Evolutionary conservation across 2,797 vertebrate genomes (phyloP).

Genomic region (Danio jaintianensis): DNA sequence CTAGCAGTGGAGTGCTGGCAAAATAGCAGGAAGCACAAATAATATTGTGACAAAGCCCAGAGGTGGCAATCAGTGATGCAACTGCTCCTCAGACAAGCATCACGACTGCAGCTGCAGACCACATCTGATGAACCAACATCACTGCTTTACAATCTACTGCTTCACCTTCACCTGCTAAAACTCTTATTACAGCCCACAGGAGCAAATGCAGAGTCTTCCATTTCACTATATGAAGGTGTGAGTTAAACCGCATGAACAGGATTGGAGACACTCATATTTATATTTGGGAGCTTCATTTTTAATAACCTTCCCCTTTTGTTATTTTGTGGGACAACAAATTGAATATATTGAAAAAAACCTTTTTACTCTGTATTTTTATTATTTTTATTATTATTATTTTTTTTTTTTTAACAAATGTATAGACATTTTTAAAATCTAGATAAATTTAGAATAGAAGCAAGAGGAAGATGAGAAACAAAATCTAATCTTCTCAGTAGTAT

Average conservation of each 20-base stretch:
- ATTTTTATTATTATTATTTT: no score
- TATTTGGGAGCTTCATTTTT: not conserved
- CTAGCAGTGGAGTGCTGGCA: constrained; percentile 14
- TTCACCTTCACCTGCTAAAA: constrained; percentile 23
- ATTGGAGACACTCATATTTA: not conserved
- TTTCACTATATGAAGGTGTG: not conserved
- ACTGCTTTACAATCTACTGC: constrained; percentile 21
- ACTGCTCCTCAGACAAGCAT: constrained; percentile 17
- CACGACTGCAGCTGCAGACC: not conserved
- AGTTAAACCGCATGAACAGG: not conserved
- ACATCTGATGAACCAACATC: constrained; percentile 12
- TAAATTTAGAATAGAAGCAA: no score
- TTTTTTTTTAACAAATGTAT: no score
- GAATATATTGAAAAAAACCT: no score
- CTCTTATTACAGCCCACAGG: not conserved
- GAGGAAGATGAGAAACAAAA: no score
- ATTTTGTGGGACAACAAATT: not conserved
- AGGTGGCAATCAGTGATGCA: not conserved
- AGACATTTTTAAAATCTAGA: no score
- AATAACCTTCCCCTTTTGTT: not conserved
- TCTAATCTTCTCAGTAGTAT: no score
- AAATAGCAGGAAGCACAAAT: constrained; percentile 5
- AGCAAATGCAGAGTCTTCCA: not conserved
- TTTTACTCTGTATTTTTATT: no score
- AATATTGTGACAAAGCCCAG: constrained; percentile 19